Base-by-base conservation (phyloP, 2,797 vertebrate genomes). In the Typhlichthys subterraneus region DNA sequence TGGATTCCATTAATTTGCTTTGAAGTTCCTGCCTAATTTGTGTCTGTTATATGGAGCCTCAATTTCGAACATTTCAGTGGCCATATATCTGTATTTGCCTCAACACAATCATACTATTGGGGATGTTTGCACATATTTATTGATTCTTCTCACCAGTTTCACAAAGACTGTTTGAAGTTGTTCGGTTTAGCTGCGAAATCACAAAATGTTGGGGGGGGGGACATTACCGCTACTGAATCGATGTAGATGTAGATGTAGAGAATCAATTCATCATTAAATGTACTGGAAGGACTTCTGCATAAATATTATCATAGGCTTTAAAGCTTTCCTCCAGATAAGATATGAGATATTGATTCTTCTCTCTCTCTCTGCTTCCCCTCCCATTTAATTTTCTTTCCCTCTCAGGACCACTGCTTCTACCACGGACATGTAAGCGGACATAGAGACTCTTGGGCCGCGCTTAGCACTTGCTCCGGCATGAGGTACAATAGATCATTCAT, bases 321-420 rank as follows among this genome's bases (percentile, higher is more conserved):
- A 66, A 59, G 70, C 50, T 63, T 63, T 52, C 2, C 51, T 53
- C 10, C 50, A 53, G 17, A 59, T 72, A 38, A 68, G 63, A 72
- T 56, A 55, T 74, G 7, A 60, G 47, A n/a, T 63, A 76, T 68
- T 7, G 57, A 38, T 9, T 65, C 72, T 68, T 68, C 52, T 48
- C 29, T 57, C 38, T 12, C 58, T 5, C 15, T 42, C 29, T 50
- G 23, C n/a, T 59, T 61, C 52, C 19, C 58, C n/a, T 1, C 45
- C 46, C 53, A 14, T 58, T 17, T 42, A 14, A 53, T 49, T 19
- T 45, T 8, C 17, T 70, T 61, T 79, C 10, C 80, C 50, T 79
- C 81, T 56, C 73, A 94, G 93, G 87, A 91, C 75, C 93, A 93
- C 81, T 94, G 93, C 79, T 94, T 93, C 83, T 94, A 94, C 84